phyloP scores from a whole-genome alignment of 2,888 invertebrate genomes.

The Yponomeuta sedellus region DNA sequence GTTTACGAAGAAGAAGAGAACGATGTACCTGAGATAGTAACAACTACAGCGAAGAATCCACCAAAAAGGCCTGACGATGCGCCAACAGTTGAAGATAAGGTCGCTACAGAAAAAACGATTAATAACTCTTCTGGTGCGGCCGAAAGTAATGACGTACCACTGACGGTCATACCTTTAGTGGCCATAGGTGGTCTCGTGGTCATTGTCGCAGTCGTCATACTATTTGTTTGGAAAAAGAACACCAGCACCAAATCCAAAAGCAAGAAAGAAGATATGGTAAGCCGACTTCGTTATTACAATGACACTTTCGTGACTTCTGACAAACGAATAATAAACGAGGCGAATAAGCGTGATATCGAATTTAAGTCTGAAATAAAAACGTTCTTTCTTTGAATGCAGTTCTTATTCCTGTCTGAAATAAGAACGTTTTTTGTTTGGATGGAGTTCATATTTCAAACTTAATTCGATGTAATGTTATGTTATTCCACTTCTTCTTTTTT shows the following conservation, averaged over 20 bases:
- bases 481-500: too few species aligned
- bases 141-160: constrained; percentile 68
- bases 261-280: constrained; percentile 85
- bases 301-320: not conserved
- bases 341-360: not conserved
- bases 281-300: constrained; percentile 21
- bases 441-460: too few species aligned
- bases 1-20: constrained; percentile 28
- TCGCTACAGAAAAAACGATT: constrained; percentile 14
- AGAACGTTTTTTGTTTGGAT: too few species aligned
- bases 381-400: too few species aligned
- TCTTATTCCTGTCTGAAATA: too few species aligned
- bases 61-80: constrained; percentile 41
- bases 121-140: constrained; percentile 40
- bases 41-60: constrained; percentile 37
- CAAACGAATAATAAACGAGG: not conserved
- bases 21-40: constrained; percentile 52
- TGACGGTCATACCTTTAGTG: constrained; percentile 83
- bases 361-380: not conserved
- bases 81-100: constrained; percentile 36
- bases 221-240: constrained; percentile 83
- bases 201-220: constrained; percentile 79
- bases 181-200: constrained; percentile 82
- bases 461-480: too few species aligned
- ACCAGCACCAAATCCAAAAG: constrained; percentile 79